A percentile compares a stretch with the other conserved stretches of the same genome.
phyloP scores from a whole-genome alignment of 2,113 vertebrate genomes.

The Psettodes erumei region DNA sequence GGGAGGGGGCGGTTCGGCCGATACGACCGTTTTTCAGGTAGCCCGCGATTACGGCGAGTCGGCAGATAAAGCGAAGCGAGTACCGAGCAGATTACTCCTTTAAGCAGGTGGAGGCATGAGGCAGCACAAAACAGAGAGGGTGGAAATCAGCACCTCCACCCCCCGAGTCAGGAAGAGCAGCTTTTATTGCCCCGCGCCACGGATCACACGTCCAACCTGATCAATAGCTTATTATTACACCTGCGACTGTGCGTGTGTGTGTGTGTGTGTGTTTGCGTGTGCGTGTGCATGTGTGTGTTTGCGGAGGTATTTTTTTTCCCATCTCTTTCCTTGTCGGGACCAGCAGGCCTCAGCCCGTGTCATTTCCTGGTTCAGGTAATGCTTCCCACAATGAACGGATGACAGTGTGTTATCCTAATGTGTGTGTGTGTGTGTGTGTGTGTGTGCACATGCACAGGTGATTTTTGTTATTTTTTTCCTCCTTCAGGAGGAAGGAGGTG shows the following conservation, averaged over 20 bases:
- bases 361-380: too few species aligned
- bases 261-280: not conserved
- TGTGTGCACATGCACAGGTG: conserved; percentile 22
- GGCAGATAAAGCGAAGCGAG: conserved; percentile 27
- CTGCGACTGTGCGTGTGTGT: not conserved
- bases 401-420: too few species aligned
- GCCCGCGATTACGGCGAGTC: conserved; percentile 13
- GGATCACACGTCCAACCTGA: conserved; percentile 45
- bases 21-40: not conserved
- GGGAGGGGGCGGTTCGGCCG: not conserved
- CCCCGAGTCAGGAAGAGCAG: conserved; percentile 3
- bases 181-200: conserved; percentile 41
- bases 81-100: conserved; percentile 20
- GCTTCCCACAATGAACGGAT: too few species aligned
- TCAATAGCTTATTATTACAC: conserved; percentile 67
- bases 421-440: too few species aligned
- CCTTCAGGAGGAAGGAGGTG: too few species aligned
- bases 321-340: too few species aligned
- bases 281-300: not conserved
- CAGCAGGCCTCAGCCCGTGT: too few species aligned
- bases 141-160: conserved; percentile 30
- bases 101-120: conserved; percentile 53
- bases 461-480: too few species aligned
- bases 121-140: conserved; percentile 45
- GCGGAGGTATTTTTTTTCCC: too few species aligned